Percentiles rank a stretch among this genome's conserved stretches.
Conservation (phyloP, 2,888 invertebrate genomes). For the Myathropa florea region DNA sequence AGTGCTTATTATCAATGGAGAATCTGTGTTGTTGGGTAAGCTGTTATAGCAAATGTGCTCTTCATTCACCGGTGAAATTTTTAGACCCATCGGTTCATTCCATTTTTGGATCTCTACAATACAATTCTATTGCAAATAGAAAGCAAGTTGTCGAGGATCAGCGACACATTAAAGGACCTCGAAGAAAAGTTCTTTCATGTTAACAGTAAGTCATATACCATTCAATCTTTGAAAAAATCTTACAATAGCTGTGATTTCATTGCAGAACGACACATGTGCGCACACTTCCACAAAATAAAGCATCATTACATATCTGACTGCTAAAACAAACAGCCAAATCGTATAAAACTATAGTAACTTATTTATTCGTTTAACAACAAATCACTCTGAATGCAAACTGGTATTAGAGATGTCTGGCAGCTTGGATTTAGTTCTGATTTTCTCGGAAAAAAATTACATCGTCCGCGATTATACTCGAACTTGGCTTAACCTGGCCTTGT, state of each 20-base stretch:
- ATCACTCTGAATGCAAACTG: conserved; percentile 54
- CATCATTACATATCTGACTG: conserved; percentile 11
- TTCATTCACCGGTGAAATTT: background rate
- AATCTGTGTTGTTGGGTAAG: conserved; percentile 25
- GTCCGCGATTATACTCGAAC: conserved; percentile 92
- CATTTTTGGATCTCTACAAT: conserved; percentile 38
- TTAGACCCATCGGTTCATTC: conserved; percentile 17
- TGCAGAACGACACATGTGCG: conserved; percentile 22
- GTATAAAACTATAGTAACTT: conserved; percentile 45
- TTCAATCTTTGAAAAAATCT: too few relatives aligned
- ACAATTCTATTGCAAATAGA: conserved; percentile 37
- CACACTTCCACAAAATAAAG: conserved; percentile 26
- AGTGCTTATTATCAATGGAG: background rate
- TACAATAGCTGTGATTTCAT: background rate
- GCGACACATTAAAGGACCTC: conserved; percentile 4
- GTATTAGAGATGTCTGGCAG: conserved; percentile 28
- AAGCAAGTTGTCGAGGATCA: background rate
- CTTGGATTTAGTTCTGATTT: conserved; percentile 72
- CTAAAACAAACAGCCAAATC: background rate
- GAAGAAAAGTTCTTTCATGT: conserved; percentile 19
- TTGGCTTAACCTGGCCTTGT: conserved; percentile 86
- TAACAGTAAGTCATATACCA: conserved; percentile 14
- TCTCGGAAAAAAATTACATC: conserved; percentile 91
- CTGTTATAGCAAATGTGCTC: background rate
- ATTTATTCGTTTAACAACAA: conserved; percentile 36